A percentile compares a stretch with the other conserved stretches of the same genome.
phyloP scores from a whole-genome alignment of 2,888 invertebrate genomes.

The Brachyptera putata region DNA sequence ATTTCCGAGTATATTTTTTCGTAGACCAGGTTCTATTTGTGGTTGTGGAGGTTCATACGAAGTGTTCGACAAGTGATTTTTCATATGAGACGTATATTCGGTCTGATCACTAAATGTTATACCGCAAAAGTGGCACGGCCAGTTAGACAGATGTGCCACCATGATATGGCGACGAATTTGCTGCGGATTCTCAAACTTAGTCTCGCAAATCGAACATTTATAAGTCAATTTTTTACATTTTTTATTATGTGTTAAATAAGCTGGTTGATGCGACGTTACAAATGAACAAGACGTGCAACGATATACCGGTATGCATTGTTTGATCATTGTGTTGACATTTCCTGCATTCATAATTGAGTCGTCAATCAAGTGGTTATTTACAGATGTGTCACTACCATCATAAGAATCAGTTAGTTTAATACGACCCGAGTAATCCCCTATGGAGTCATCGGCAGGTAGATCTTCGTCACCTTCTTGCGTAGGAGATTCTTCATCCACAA shows the following conservation, averaged over 20 bases:
- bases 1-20: not conserved
- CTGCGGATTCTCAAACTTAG: conserved; percentile 13
- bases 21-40: not conserved
- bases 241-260: conserved; percentile 5
- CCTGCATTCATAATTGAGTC: no score
- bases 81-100: conserved; percentile 31
- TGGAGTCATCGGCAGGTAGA: no score
- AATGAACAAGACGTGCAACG: not conserved
- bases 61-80: conserved; percentile 24
- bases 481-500: no score
- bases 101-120: conserved; percentile 25
- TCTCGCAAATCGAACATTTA: conserved; percentile 24
- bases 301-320: not conserved
- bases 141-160: conserved; percentile 23
- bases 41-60: not conserved
- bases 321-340: no score
- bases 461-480: no score
- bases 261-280: not conserved
- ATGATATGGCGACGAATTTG: conserved; percentile 23
- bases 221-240: conserved; percentile 7
- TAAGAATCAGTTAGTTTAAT: no score
- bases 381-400: no score
- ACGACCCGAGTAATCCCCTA: no score
- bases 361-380: no score
- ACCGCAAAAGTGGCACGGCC: conserved; percentile 23